These are phyloP conservation scores for Irena cyanogastra DNA, from an alignment of 2,113 vertebrate species.

Conservation along the genomic window DNA sequence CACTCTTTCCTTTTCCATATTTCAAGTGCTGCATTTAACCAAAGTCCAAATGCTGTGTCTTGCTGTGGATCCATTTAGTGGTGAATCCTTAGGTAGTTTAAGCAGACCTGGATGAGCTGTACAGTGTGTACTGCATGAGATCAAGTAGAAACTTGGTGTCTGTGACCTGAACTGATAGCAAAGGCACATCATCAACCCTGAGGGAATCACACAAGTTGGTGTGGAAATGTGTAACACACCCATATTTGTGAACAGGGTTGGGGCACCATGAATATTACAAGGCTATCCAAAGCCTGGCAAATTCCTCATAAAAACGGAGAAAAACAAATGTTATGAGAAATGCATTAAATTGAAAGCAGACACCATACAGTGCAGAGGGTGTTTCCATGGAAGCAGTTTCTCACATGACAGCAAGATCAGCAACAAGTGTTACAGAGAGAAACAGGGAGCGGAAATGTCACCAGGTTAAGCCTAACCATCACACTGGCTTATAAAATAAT, in stretches of 20 bases:
- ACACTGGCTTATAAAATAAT: neutral
- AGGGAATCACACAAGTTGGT: neutral
- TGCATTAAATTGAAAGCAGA: neutral
- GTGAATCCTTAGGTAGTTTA: neutral
- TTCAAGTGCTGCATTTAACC: neutral
- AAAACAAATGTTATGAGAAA: neutral
- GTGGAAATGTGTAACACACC: neutral
- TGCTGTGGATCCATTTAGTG: neutral
- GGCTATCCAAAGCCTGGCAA: neutral
- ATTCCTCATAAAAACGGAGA: neutral
- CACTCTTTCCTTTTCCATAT: neutral
- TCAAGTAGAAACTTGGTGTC: neutral
- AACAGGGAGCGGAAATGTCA: neutral
- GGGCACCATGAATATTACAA: neutral
- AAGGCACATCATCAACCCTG: neutral
- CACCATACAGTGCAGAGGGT: neutral
- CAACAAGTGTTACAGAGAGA: neutral
- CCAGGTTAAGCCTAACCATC: neutral
- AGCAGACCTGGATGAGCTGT: neutral
- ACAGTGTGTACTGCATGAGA: neutral
- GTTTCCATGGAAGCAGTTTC: constrained; percentile 17
- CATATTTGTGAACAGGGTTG: neutral
- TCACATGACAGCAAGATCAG: neutral
- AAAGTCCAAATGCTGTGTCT: neutral
- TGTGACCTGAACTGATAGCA: neutral